These are phyloP conservation scores for Oryzias javanicus DNA, from an alignment of 2,113 vertebrate species.

Conservation along the genomic window DNA sequence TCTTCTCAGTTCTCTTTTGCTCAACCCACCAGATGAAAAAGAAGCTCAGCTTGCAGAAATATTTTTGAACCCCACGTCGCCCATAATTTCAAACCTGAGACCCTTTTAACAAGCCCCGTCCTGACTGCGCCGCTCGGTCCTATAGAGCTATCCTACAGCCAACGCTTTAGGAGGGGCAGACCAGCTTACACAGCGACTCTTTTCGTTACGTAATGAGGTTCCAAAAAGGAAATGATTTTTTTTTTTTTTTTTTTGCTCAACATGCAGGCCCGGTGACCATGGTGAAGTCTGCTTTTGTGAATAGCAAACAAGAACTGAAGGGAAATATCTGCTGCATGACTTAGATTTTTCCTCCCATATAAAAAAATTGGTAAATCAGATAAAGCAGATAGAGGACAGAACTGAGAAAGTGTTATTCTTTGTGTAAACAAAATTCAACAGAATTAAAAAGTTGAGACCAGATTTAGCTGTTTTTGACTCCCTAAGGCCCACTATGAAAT, in stretches of 20 bases:
- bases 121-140: constrained; percentile 27
- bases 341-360: constrained; percentile 37
- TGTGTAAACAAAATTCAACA: not conserved
- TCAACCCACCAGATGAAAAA: constrained; percentile 22
- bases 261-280: constrained; percentile 53
- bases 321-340: constrained; percentile 47
- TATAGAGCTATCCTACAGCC: constrained; percentile 27
- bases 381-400: constrained; percentile 21
- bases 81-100: constrained; percentile 5
- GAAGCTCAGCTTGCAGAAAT: constrained; percentile 1
- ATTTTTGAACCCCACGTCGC: constrained; percentile 7
- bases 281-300: constrained; percentile 57
- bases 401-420: constrained; percentile 22
- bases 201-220: constrained; percentile 61
- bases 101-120: constrained; percentile 26
- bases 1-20: constrained; percentile 40
- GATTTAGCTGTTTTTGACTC: not conserved
- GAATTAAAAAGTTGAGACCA: not conserved
- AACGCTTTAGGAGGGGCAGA: constrained; percentile 19
- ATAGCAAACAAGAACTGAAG: constrained; percentile 50
- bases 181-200: constrained; percentile 25
- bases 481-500: too few species aligned
- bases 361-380: constrained; percentile 42
- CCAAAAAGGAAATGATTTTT: constrained; percentile 59
- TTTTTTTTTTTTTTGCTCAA: constrained; percentile 34